These are phyloP conservation scores for Parnassius orleans DNA, from an alignment of 2,888 invertebrate species.

Conservation along the genomic window DNA sequence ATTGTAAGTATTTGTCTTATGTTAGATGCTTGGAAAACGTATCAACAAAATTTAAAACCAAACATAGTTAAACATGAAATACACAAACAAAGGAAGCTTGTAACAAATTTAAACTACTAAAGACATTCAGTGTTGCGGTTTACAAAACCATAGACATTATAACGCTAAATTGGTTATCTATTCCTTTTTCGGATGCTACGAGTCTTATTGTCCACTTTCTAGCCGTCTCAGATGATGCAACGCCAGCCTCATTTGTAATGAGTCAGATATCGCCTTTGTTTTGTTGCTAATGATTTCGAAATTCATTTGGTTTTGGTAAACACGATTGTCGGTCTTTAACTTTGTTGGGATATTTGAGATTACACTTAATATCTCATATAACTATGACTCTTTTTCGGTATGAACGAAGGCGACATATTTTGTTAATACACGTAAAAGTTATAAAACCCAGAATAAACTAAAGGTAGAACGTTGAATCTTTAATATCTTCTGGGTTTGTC, in stretches of 20 bases:
- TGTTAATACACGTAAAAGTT: no score
- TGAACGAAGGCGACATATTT: no score
- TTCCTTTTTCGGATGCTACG: constrained; percentile 57
- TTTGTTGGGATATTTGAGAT: no score
- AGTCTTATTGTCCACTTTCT: constrained; percentile 48
- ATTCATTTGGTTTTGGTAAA: constrained; percentile 7
- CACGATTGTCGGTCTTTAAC: no score
- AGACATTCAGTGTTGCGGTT: background rate
- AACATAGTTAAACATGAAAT: background rate
- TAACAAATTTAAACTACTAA: constrained; percentile 3
- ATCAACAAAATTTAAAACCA: no score
- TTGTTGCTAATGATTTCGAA: constrained; percentile 16
- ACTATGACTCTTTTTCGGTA: no score
- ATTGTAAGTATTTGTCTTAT: no score
- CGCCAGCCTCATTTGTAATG: constrained; percentile 37
- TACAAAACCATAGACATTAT: constrained; percentile 1
- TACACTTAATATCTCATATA: no score
- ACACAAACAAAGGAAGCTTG: background rate
- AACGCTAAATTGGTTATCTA: constrained; percentile 39
- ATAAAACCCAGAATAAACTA: no score
- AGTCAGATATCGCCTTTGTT: constrained; percentile 27
- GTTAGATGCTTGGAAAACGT: no score
- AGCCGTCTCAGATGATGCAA: constrained; percentile 56
- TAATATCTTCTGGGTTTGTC: no score
- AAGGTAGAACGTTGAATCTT: no score